Percentiles rank a stretch among this genome's conserved stretches.
Conservation (phyloP, 2,113 vertebrate species). For the Oxyruncus cristatus region DNA sequence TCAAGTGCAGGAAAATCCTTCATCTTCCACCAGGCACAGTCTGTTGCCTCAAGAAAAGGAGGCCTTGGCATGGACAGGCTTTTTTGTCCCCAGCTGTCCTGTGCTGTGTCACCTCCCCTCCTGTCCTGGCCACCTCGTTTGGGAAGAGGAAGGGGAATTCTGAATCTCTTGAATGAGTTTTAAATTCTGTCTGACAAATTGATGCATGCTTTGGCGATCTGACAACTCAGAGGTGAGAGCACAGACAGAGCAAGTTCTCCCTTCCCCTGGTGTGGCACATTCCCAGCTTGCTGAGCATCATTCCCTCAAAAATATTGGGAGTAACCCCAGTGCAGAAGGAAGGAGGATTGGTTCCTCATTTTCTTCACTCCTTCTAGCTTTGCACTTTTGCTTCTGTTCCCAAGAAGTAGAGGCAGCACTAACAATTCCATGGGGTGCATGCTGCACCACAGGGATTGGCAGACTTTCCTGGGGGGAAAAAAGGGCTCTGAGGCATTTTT, state of each 20-base stretch:
- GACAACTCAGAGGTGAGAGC: no score
- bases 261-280: neutral
- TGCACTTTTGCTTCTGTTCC: neutral
- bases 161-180: neutral
- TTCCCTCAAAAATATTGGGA: neutral
- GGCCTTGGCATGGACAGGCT: neutral
- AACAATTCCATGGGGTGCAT: fast-evolving
- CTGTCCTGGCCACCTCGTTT: neutral
- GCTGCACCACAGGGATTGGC: neutral
- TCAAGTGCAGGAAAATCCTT: neutral
- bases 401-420: neutral
- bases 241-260: no score
- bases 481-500: neutral
- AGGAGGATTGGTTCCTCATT: neutral
- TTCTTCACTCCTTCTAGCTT: neutral
- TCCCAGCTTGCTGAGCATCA: neutral
- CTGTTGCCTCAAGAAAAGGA: neutral
- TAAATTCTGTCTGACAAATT: neutral
- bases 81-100: neutral
- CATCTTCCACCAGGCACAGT: neutral
- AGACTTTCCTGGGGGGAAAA: neutral
- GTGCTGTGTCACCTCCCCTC: neutral
- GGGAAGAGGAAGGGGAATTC: neutral
- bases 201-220: neutral
- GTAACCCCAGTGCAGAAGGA: neutral